Evolutionary conservation across 2,888 invertebrate species (phyloP), one percentile per base, ranked within the genome.

Genomic region (Platycheirus albimanus): DNA sequence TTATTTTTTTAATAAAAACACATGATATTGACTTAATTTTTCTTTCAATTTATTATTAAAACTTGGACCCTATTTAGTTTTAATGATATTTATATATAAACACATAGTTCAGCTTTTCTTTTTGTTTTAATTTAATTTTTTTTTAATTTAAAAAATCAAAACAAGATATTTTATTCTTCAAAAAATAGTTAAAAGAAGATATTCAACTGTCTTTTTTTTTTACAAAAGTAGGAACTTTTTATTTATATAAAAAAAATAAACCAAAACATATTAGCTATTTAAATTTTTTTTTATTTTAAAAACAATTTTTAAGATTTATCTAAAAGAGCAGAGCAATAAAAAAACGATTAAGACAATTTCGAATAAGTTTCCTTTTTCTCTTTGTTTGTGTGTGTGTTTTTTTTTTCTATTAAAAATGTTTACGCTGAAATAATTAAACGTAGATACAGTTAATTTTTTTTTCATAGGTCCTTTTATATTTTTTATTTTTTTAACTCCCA

Each of bases 381-480:
- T 75, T 75, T 49, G n/a, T 33, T 47, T 51, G 17, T 56, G 19
- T 24, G 7, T 6, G 11, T 20, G 19, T 43, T 6, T 13, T 15
- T 43, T 2, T 56, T 33, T 72, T 52, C 58, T 47, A 56, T 71
- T 28, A 30, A 49, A 52, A 45, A 38, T n/a, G n/a, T 66, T 41
- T 24, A 51, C 30, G 64, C 51, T 78, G 51, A 66, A 66, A 58
- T 54, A 58, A 77, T 56, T n/a, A 56, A 28, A 38, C 13, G 15
- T 3, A 24, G 30, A 30, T 61, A 41, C 41, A 52, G 7, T 49
- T 17, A 24, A 36, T 81, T 69, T 85, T 66, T 76, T 66, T 86
- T 78, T 78, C 69, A 80, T 84, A 85, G 84, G 85, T 70, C 85
- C 85, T 75, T 78, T 86, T 72, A 63, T 70, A 85, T 87, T 49